These are phyloP conservation scores for Apocheima hispidaria DNA, from an alignment of 2,888 invertebrate genomes.

Conservation along the genomic window DNA sequence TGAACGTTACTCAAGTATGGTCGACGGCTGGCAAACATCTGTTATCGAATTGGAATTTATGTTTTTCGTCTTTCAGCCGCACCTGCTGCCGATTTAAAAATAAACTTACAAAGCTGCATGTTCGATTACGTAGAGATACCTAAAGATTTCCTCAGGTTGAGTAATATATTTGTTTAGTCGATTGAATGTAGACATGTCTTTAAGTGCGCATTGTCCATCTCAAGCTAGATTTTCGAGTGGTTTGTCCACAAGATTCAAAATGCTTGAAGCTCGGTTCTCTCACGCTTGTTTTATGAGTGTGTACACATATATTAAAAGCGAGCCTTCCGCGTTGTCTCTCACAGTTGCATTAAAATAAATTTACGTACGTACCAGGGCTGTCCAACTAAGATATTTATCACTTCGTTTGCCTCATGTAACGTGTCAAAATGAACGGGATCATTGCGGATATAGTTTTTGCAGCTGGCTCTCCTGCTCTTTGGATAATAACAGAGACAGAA, in stretches of 20 bases:
- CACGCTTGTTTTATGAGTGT: slow-evolving; percentile 59
- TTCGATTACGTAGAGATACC: slow-evolving; percentile 46
- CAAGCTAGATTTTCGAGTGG: slow-evolving; percentile 63
- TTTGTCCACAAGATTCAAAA: slow-evolving; percentile 70
- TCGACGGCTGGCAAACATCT: slow-evolving; percentile 76
- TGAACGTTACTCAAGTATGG: slow-evolving; percentile 67
- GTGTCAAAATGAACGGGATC: slow-evolving; percentile 78
- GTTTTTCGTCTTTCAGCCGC: slow-evolving; percentile 78
- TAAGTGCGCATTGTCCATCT: slow-evolving; percentile 66
- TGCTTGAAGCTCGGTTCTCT: slow-evolving; percentile 68
- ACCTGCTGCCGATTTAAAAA: slow-evolving; percentile 77
- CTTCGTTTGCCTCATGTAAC: slow-evolving; percentile 70
- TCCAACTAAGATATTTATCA: slow-evolving; percentile 78
- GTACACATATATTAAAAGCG: slow-evolving; percentile 47
- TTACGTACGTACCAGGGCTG: slow-evolving; percentile 61
- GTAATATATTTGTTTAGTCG: slow-evolving; percentile 69
- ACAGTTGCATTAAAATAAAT: slow-evolving; percentile 61
- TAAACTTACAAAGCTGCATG: slow-evolving; percentile 54
- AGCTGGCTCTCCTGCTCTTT: slow-evolving; percentile 57
- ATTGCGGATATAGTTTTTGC: slow-evolving; percentile 75
- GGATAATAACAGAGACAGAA: slow-evolving; percentile 61
- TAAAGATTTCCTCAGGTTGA: slow-evolving; percentile 57
- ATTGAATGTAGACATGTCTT: slow-evolving; percentile 62
- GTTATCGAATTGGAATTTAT: slow-evolving; percentile 80
- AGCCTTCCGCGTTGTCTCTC: slow-evolving; percentile 68